Conservation (phyloP, 2,113 vertebrate species). For the Indri indri region DNA sequence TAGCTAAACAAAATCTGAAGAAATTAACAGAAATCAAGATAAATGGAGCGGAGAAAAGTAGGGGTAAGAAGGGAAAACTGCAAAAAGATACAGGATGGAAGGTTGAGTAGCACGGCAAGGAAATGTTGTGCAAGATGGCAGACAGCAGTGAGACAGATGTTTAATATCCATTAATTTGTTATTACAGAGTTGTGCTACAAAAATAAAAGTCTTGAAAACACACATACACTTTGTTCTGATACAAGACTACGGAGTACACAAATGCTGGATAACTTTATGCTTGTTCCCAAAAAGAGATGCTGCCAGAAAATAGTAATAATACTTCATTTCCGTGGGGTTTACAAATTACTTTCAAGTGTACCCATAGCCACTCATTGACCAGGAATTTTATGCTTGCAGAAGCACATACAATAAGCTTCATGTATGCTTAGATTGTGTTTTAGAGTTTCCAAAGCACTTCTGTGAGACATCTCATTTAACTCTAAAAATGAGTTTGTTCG, state of each 20-base stretch:
- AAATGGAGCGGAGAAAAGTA: neutral
- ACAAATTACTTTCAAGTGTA: neutral
- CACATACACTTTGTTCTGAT: neutral
- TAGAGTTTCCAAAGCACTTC: neutral
- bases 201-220: neutral
- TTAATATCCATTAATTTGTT: no score
- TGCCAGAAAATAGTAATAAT: neutral
- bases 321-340: neutral
- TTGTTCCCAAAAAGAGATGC: neutral
- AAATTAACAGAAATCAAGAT: neutral
- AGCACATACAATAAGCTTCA: no score
- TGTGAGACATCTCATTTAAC: neutral
- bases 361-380: neutral
- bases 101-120: no score
- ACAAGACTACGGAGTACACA: neutral
- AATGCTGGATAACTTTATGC: neutral
- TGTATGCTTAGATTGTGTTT: neutral
- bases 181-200: neutral
- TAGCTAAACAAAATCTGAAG: neutral
- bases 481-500: neutral
- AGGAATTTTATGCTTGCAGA: neutral
- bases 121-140: rapidly evolving
- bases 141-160: neutral
- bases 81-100: neutral
- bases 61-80: neutral